These are phyloP conservation scores for Pemphredon lugubris DNA, from an alignment of 2,888 invertebrate species.

Conservation along the genomic window DNA sequence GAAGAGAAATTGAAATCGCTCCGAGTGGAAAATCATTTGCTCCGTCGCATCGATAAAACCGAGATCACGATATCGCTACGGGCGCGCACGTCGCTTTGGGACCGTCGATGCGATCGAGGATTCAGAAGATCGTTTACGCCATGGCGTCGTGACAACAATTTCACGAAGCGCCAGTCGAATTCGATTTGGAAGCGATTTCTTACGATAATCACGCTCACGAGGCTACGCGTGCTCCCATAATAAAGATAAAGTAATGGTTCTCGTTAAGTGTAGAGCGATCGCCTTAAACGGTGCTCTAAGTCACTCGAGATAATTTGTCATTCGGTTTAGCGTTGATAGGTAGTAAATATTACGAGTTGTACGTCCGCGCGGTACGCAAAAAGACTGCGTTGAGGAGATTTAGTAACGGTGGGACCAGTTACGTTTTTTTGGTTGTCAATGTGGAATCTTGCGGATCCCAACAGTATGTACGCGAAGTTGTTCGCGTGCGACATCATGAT, in stretches of 20 bases:
- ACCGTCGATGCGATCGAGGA: too few relatives aligned
- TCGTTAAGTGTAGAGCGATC: constrained; percentile 53
- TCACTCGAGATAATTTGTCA: constrained; percentile 62
- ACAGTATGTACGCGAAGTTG: background rate
- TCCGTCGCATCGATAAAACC: constrained; percentile 39
- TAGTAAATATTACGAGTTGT: constrained; percentile 41
- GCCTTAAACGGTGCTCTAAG: constrained; percentile 57
- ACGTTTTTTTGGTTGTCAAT: background rate
- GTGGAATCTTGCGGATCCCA: background rate
- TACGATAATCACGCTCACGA: too few relatives aligned
- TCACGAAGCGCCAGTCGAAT: too few relatives aligned
- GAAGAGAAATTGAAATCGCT: constrained; percentile 65
- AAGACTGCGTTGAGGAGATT: constrained; percentile 32
- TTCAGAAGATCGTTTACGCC: too few relatives aligned
- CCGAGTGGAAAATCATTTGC: constrained; percentile 48
- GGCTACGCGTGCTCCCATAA: constrained; percentile 40
- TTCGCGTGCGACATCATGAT: too few relatives aligned
- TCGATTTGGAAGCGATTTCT: too few relatives aligned
- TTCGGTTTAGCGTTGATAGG: constrained; percentile 58
- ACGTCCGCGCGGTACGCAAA: constrained; percentile 31
- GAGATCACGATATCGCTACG: background rate
- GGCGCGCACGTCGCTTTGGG: background rate
- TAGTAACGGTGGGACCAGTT: background rate
- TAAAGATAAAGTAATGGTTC: constrained; percentile 55
- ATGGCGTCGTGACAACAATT: too few relatives aligned